Evolutionary conservation across 2,888 invertebrate species (phyloP).

Genomic region (Athalia rosae): DNA sequence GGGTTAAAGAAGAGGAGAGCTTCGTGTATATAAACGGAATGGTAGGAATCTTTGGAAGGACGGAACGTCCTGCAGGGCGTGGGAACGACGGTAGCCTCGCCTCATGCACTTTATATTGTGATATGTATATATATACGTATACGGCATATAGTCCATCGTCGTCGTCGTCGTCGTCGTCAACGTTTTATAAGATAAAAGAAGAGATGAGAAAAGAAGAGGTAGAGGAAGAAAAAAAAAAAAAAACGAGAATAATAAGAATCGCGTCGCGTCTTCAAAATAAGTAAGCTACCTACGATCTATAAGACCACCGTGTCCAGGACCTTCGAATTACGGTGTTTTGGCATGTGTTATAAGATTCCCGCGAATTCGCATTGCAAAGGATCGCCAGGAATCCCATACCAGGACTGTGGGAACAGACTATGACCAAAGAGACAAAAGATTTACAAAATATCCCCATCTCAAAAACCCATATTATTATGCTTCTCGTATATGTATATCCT

Average conservation of each 20-base stretch:
- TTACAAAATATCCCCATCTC: too few relatives aligned
- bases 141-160: neutral
- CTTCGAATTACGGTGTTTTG: slow-evolving; percentile 73
- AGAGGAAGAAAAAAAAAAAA: slow-evolving; percentile 30
- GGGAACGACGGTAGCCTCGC: slow-evolving; percentile 61
- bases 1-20: slow-evolving; percentile 43
- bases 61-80: slow-evolving; percentile 46
- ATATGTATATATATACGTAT: slow-evolving; percentile 3
- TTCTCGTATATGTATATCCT: neutral
- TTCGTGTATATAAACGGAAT: slow-evolving; percentile 62
- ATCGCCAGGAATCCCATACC: slow-evolving; percentile 68
- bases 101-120: too few relatives aligned
- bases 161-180: neutral
- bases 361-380: slow-evolving; percentile 51
- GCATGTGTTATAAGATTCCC: slow-evolving; percentile 70
- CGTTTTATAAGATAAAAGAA: too few relatives aligned
- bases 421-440: neutral
- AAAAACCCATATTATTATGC: too few relatives aligned
- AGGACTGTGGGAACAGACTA: slow-evolving; percentile 69
- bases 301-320: slow-evolving; percentile 70
- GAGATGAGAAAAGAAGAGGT: slow-evolving; percentile 7
- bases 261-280: slow-evolving; percentile 60
- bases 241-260: slow-evolving; percentile 46
- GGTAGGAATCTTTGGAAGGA: slow-evolving; percentile 65
- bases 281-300: slow-evolving; percentile 24